These are phyloP conservation scores for Parelbella ahira DNA, from an alignment of 2,888 invertebrate genomes.

Conservation along the genomic window DNA sequence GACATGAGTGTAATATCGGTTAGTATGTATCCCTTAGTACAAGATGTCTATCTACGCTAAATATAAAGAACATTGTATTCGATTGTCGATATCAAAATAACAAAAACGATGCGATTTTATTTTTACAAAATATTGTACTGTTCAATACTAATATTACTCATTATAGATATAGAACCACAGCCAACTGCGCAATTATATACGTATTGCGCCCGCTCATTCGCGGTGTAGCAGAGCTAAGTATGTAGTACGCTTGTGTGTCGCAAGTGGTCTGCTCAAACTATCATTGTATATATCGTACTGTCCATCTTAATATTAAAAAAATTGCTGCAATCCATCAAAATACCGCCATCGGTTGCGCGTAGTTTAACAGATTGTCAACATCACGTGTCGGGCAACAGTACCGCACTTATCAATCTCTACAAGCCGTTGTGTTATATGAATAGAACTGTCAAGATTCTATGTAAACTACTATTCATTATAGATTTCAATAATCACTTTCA, in stretches of 20 bases:
- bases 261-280: constrained; percentile 68
- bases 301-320: constrained; percentile 60
- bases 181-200: constrained; percentile 55
- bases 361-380: constrained; percentile 54
- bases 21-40: constrained; percentile 37
- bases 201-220: constrained; percentile 36
- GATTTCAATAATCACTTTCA: constrained; percentile 3
- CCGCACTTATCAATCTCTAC: constrained; percentile 45
- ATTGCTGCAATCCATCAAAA: constrained; percentile 52
- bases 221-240: constrained; percentile 34
- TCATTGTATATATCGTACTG: constrained; percentile 71
- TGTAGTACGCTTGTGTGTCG: constrained; percentile 64
- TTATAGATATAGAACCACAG: constrained; percentile 50
- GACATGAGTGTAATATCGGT: constrained; percentile 52
- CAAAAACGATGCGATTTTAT: constrained; percentile 44
- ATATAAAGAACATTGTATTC: constrained; percentile 39
- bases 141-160: constrained; percentile 6
- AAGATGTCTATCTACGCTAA: constrained; percentile 48
- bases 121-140: constrained; percentile 45
- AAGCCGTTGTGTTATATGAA: constrained; percentile 24
- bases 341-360: constrained; percentile 40
- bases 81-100: constrained; percentile 27
- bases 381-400: constrained; percentile 43
- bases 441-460: too few relatives aligned
- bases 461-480: too few relatives aligned